Base-by-base conservation (phyloP, 1,140 invertebrate species). In the Caenorhabditis elegans region DNA sequence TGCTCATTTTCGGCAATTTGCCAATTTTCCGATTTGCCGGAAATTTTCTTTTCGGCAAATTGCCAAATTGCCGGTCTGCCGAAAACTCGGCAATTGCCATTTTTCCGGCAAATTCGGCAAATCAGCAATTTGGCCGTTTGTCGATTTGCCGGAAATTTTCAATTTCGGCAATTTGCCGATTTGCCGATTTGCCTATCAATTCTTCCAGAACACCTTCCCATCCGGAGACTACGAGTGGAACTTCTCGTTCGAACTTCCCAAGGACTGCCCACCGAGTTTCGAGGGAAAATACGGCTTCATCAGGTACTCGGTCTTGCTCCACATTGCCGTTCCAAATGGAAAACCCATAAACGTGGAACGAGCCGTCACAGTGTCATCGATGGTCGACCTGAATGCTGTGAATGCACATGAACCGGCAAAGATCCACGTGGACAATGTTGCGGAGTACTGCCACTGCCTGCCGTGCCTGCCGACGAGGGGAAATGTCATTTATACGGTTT, bases 141-240 rank as follows among this genome's bases (percentile, higher is more conserved):
- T n/a, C n/a, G n/a, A n/a, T n/a, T n/a, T n/a, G n/a, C n/a, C n/a
- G n/a, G n/a, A n/a, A n/a, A n/a, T n/a, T n/a, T n/a, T n/a, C n/a
- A n/a, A n/a, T n/a, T n/a, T n/a, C n/a, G n/a, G n/a, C n/a, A n/a
- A n/a, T n/a, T n/a, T n/a, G n/a, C n/a, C n/a, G n/a, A n/a, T n/a
- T n/a, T n/a, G n/a, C n/a, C n/a, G n/a, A n/a, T n/a, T n/a, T n/a
- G n/a, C n/a, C n/a, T n/a, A 43, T 43, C 39, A 8, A 15, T 43
- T 60, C 13, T 24, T 70, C 34, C n/a, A 70, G 60, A 39, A 70
- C 34, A 70, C 60, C 2, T 70, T 70, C 34, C 60, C 60, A 39
- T n/a, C 60, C 19, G 60, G 60, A 19, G 60, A 70, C 34, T 70
- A 70, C 60, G 60, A 70, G 28, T 70, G 60, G 60, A 70, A 70